Percentiles rank a stretch among this genome's conserved stretches.
Evolutionary conservation across 2,113 vertebrate species (phyloP).

Genomic region (Dicerorhinus sumatrensis): DNA sequence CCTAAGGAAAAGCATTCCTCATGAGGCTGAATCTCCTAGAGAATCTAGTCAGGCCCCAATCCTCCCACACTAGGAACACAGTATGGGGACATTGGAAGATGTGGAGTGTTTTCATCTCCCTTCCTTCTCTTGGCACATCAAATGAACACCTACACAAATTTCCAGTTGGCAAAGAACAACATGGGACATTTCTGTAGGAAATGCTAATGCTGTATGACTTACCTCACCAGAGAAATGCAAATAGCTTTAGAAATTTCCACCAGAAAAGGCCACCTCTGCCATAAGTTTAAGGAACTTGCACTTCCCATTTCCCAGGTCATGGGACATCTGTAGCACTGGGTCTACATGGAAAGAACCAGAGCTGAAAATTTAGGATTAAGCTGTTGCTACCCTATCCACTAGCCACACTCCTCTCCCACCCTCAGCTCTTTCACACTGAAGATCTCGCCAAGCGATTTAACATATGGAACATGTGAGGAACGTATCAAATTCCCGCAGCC

Average conservation of each 20-base stretch:
- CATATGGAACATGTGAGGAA: constrained; percentile 77
- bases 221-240: constrained; percentile 72
- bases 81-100: constrained; percentile 80
- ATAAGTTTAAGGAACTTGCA: not conserved
- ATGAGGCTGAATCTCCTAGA: constrained; percentile 59
- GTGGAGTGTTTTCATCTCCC: constrained; percentile 77
- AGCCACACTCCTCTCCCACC: constrained; percentile 62
- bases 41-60: constrained; percentile 64
- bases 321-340: not conserved
- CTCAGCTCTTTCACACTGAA: constrained; percentile 77
- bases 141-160: constrained; percentile 82
- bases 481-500: constrained; percentile 67
- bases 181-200: constrained; percentile 80
- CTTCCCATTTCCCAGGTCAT: not conserved
- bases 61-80: constrained; percentile 80
- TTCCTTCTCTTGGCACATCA: constrained; percentile 80
- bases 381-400: constrained; percentile 60
- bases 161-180: constrained; percentile 82
- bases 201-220: constrained; percentile 79
- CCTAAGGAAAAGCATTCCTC: constrained; percentile 67
- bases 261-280: constrained; percentile 45
- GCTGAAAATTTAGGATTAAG: constrained; percentile 43
- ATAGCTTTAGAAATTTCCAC: constrained; percentile 64
- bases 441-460: constrained; percentile 73
- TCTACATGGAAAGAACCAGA: constrained; percentile 5